Evolutionary conservation across 2,888 invertebrate species (phyloP), one percentile per base, ranked within the genome.

Genomic region (Scelioninae gen. 1): DNA sequence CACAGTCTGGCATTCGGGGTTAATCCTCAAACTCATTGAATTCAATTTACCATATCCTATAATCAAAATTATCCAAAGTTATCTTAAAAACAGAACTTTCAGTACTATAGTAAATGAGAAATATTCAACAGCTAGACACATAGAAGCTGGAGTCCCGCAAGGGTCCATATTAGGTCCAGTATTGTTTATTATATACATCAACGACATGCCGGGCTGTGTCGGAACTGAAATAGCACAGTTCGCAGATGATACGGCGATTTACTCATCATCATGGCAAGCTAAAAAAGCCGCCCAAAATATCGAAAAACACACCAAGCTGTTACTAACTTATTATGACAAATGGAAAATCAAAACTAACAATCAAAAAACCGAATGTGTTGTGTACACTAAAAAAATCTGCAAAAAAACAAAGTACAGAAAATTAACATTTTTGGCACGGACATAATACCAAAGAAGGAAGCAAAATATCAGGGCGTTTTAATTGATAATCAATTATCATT

Each of bases 131-230:
- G 1, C 23, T 23, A 23, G 23, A 31, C 9, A 29, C 6, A n/a
- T 15, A 9, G 29, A 51, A 38, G 76, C 72, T 13, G 75, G 74
- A 3, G 78, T 82, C 0, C 82, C 78, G 7, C 78, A 78, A 55
- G 82, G 76, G 7, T 62, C 71, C 1, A 43, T 71, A 2, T 56
- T 79, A 0, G 58, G 58, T 5, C 68, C 68, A 6, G 5, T 45
- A 8, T 8, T 62, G 8, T 62, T 62, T 34, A 9, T 45, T 11
- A 13, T 45, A 16, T 45, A 31, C 9, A 43, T 62, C 8, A 62
- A 62, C 13, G 62, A 62, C 31, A 62, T 62, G 31, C 62, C 62
- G 13, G 13, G 9, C 11, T 43, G 29, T 10, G n/a, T 7, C 2
- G 15, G 15, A 9, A 34, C 10, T 3, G 9, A 55, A 13, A 55